Base-by-base conservation (phyloP, 64 coral and sea anemone species). In the Porites australiensis region DNA sequence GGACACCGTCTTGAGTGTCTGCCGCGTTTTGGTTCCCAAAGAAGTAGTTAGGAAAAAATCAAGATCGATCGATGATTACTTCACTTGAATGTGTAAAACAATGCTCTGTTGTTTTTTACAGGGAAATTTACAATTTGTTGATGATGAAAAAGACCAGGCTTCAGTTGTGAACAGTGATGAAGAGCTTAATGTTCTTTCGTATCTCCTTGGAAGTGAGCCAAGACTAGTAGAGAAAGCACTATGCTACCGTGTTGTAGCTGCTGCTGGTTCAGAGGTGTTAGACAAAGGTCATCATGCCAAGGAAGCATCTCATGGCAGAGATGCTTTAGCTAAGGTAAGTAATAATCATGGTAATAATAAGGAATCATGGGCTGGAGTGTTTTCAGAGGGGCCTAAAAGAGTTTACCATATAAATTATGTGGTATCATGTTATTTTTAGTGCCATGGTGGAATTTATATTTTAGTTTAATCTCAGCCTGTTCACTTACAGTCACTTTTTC, bases 321-420 rank as follows among this genome's bases (percentile, higher is more conserved):
- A 99, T 86, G 98, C 98, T 11, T 77, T 99, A 19, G 91, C 91
- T 86, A 99, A 99, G 94, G 98, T 99, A 72, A 53, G 12, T 87
- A 79, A 50, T 19, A 43, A 18, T 5, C 21, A 1, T 85, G 62
- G 64, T 44, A 20, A 19, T 82, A 27, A 27, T 52, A 23, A 14
- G 58, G 23, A 37, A 37, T 37, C 27, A 1, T 37, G 1, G 27
- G 27, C 27, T 37, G 27, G 27, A 37, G 27, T 37, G 27, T 0
- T 37, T 37, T 37, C 27, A 37, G 27, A 37, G 27, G 27, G 27
- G 27, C 27, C 27, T 37, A 37, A 37, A 37, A 37, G 27, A 37
- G 27, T 37, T 37, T 37, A 37, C 27, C 27, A 37, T 37, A 37
- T 37, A 37, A 37, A 37, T 37, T 37, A 37, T 37, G 27, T 37